Evolutionary conservation across 2,113 vertebrate genomes (phyloP).

Genomic region (Petrocephalus zakoni): DNA sequence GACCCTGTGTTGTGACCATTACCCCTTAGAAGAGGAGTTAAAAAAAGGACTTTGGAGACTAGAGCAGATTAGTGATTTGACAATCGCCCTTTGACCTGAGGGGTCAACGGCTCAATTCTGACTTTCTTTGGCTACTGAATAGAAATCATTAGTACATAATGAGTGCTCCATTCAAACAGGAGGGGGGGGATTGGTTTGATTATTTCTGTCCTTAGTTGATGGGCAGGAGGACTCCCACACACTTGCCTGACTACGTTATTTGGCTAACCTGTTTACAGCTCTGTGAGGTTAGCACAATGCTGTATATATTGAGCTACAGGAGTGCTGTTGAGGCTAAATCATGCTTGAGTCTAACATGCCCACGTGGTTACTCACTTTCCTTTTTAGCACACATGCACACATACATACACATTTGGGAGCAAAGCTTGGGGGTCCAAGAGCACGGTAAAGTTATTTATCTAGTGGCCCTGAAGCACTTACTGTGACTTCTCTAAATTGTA

Average conservation of each 20-base stretch:
- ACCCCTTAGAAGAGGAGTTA: background rate
- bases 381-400: background rate
- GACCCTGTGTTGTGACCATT: background rate
- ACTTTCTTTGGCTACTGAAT: constrained; percentile 38
- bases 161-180: constrained; percentile 25
- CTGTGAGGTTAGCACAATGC: background rate
- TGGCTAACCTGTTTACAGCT: background rate
- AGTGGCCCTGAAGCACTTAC: background rate
- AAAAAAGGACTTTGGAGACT: background rate
- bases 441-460: background rate
- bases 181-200: constrained; percentile 14
- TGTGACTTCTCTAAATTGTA: background rate
- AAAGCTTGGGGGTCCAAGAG: background rate
- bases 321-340: background rate
- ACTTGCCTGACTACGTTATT: constrained; percentile 22
- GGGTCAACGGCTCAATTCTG: constrained; percentile 35
- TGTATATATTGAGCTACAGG: background rate
- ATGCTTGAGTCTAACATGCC: background rate
- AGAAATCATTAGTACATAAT: constrained; percentile 41
- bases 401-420: background rate
- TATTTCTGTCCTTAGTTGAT: constrained; percentile 5
- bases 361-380: background rate
- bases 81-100: constrained; percentile 40
- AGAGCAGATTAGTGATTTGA: constrained; percentile 41
- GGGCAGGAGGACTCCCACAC: constrained; percentile 26